Base-by-base conservation (phyloP, 30 jellyfish, hydroid and myxozoan species). In the Haliclystus octoradiatus region DNA sequence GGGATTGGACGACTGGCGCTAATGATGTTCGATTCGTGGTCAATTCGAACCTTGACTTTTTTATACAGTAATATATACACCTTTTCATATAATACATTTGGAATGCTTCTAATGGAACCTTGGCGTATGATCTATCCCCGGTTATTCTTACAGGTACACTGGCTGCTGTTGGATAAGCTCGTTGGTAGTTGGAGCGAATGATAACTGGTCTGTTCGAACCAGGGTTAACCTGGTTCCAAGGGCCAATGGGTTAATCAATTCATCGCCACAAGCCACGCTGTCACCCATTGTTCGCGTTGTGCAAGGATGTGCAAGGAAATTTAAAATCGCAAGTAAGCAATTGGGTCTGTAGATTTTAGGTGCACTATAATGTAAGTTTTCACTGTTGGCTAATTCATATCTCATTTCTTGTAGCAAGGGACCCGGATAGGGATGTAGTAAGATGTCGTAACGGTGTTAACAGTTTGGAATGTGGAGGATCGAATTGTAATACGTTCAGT, bases 381-480 rank as follows among this genome's bases (percentile, higher is more conserved):
- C n/a, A n/a, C n/a, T n/a, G n/a, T n/a, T n/a, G n/a, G n/a, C n/a
- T n/a, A n/a, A n/a, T n/a, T n/a, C n/a, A n/a, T n/a, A n/a, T 40
- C 19, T 40, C 19, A 30, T 52, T 51, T 31, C 31, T 26, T 26
- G 28, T 28, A 71, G 82, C 52, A 4, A 12, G 30, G 30, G 82
- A 71, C 53, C 79, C 82, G 3, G 82, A 71, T 32, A 57, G 53
- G 28, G 82, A 71, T 60, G 4, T 50, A 19, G 64, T 71, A 2
- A 52, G 52, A 31, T 71, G 82, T 71, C 82, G 82, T 3, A 50
- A 50, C 1, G 82, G 79, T 4, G 30, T 24, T 25, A 64, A 40
- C 27, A n/a, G 4, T 0, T 5, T 24, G 3, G 82, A 71, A 71
- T 71, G 79, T 27, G 82, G 79, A 24, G 76, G 25, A 2, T n/a